These are phyloP conservation scores for Melipona bicolor DNA, from an alignment of 2,888 invertebrate genomes.

Conservation along the genomic window DNA sequence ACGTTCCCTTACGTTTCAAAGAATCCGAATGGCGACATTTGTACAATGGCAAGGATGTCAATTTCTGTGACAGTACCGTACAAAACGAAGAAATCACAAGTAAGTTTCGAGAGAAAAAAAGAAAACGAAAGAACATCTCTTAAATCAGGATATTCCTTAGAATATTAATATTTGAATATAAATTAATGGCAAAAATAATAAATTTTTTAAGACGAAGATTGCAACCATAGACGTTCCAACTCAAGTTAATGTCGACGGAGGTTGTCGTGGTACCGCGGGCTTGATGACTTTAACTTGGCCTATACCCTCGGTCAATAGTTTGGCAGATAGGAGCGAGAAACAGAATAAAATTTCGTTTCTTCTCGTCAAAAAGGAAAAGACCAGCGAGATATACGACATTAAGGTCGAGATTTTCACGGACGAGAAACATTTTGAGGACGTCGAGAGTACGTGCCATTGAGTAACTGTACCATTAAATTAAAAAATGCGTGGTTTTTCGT, in stretches of 20 bases:
- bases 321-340: not conserved
- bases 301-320: accelerated
- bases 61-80: slow-evolving; percentile 8
- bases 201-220: not conserved
- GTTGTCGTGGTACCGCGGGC: accelerated
- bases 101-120: not conserved
- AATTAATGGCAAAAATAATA: no score
- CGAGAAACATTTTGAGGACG: not conserved
- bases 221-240: not conserved
- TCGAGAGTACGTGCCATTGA: not conserved
- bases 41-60: not conserved
- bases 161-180: not conserved
- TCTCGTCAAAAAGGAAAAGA: accelerated
- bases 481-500: not conserved
- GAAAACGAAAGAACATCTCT: not conserved
- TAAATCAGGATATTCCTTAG: not conserved
- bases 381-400: accelerated
- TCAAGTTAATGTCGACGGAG: accelerated
- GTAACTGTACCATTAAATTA: not conserved
- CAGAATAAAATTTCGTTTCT: accelerated
- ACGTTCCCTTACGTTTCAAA: not conserved
- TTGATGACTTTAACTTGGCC: accelerated
- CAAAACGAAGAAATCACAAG: not conserved
- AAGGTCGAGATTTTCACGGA: not conserved
- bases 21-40: accelerated